Conservation (phyloP, 1,140 invertebrate genomes). For the Saxidomus purpurata region DNA sequence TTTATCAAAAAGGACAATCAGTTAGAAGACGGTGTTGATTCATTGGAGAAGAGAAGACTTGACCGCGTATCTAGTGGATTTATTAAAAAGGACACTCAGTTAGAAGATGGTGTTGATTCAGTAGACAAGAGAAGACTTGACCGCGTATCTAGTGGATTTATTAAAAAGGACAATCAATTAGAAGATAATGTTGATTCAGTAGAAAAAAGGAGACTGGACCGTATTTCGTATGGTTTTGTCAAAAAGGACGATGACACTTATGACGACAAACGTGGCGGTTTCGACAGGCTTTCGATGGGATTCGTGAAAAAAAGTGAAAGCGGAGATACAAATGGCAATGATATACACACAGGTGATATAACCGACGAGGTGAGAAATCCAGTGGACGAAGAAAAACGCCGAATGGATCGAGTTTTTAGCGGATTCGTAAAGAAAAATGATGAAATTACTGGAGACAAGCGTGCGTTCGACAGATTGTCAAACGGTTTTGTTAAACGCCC, state of each 20-base stretch:
- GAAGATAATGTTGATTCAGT: neutral
- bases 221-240: neutral
- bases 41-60: neutral
- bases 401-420: neutral
- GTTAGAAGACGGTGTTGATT: neutral
- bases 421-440: conserved; percentile 56
- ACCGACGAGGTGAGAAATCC: too few species aligned
- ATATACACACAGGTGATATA: too few species aligned
- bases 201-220: too few species aligned
- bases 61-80: neutral
- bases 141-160: neutral
- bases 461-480: conserved; percentile 14
- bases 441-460: neutral
- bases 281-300: conserved; percentile 18
- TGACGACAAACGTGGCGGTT: conserved; percentile 11
- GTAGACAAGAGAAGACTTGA: neutral
- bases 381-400: too few species aligned
- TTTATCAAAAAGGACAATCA: conserved; percentile 27
- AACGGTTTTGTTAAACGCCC: conserved; percentile 29
- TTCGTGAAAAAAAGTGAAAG: conserved; percentile 27
- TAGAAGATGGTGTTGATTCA: too few species aligned
- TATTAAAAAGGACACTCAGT: neutral
- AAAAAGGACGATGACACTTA: neutral
- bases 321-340: too few species aligned
- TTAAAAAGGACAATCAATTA: neutral